Evolutionary conservation across 1,140 invertebrate genomes (phyloP), one percentile per base, ranked within the genome.

Genomic region (Dysdera silvatica): DNA sequence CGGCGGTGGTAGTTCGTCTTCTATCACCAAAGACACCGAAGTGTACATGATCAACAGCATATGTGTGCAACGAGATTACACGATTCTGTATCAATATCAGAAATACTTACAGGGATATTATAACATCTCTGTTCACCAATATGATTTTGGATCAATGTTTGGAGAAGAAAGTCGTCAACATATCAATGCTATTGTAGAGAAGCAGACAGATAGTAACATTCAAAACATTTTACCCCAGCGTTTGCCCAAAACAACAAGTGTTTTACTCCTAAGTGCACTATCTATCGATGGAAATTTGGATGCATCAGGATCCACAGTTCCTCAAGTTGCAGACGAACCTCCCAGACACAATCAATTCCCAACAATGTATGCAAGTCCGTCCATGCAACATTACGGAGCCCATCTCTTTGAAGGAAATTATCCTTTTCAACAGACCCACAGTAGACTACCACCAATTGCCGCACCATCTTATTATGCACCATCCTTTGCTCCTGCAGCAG

Each of bases 161-260:
- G 67, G 60, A 6, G 69, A 72, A 56, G 69, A 67, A 51, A 69
- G 73, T 14, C 63, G 71, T 26, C 55, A 71, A 26, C 68, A 71
- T 41, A 78, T 78, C 7, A 78, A 78, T 67, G 56, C 70, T 0
- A 76, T 76, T 66, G 73, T 78, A 6, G 70, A 70, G 32, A 67
- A 71, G 16, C 68, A 74, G 65, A 78, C 75, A 18, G 62, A 71
- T n/a, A 67, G 69, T 14, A 76, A 72, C 65, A 76, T 78, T 14
- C 70, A 72, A 35, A 68, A 76, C 48, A 68, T 78, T 23, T 40
- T 77, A 7, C 40, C 67, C 18, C 63, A 68, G 10, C 35, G 45
- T 32, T 37, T 58, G n/a, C 56, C 49, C 18, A 54, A 61, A 45
- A 63, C 48, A 18, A 65, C 69, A 40, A 68, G 60, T 52, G 40